A percentile compares a stretch with the other conserved stretches of the same genome.
Conservation (phyloP, 2,888 invertebrate genomes). For the Drosophila borealis region DNA sequence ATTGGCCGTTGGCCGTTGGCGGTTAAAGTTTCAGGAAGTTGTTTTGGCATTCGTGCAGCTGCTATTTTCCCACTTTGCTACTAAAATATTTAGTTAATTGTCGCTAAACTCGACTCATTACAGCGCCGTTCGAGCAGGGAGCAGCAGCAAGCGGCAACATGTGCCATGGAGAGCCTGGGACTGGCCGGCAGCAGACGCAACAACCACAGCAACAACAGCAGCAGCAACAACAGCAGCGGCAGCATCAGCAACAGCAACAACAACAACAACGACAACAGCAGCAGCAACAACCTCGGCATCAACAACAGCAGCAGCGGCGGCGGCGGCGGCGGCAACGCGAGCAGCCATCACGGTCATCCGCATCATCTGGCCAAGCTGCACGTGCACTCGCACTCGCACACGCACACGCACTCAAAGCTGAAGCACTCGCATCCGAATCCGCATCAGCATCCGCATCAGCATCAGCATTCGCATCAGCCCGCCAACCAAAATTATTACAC, state of each 20-base stretch:
- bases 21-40: conserved; percentile 30
- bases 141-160: conserved; percentile 72
- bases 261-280: conserved; percentile 44
- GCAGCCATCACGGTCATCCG: conserved; percentile 58
- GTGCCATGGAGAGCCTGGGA: conserved; percentile 85
- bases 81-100: conserved; percentile 46
- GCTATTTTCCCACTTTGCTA: conserved; percentile 15
- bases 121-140: conserved; percentile 37
- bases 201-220: conserved; percentile 65
- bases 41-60: conserved; percentile 27
- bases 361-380: conserved; percentile 55
- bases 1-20: background rate
- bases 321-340: conserved; percentile 33
- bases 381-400: conserved; percentile 35
- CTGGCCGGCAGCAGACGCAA: conserved; percentile 83
- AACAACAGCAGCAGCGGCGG: conserved; percentile 33
- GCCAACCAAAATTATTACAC: conserved; percentile 74
- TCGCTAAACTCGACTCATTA: conserved; percentile 35
- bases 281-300: conserved; percentile 26
- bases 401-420: conserved; percentile 53
- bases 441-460: conserved; percentile 27
- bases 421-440: conserved; percentile 40
- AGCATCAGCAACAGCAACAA: conserved; percentile 36
- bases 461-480: conserved; percentile 59
- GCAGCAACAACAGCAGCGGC: conserved; percentile 38